A percentile compares a stretch with the other conserved stretches of the same genome.
Conservation (phyloP, 2,113 vertebrate species). For the Gavia stellata region DNA sequence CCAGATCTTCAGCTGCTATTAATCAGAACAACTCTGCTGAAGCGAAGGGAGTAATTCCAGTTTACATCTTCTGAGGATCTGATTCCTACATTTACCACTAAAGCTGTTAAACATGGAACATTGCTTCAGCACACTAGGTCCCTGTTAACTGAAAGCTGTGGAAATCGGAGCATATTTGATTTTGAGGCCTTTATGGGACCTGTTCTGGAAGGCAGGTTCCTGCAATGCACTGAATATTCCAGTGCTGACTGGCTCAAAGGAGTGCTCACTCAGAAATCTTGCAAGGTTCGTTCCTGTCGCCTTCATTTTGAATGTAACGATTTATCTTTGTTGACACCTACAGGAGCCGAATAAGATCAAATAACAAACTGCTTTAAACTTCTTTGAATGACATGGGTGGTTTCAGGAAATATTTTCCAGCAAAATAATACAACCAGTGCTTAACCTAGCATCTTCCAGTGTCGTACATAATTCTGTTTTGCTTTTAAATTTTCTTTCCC, state of each 20-base stretch:
- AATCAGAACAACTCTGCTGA: background rate
- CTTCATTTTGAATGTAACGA: background rate
- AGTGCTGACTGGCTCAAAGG: background rate
- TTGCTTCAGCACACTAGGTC: background rate
- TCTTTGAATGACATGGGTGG: background rate
- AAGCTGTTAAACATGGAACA: background rate
- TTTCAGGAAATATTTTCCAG: constrained; percentile 20
- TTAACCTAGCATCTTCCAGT: background rate
- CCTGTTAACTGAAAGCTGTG: background rate
- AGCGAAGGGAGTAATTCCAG: background rate
- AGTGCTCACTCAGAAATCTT: constrained; percentile 19
- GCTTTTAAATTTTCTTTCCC: too few species aligned
- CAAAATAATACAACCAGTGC: background rate
- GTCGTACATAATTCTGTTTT: background rate
- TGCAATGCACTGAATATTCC: background rate
- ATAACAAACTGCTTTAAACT: background rate
- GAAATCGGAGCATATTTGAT: background rate
- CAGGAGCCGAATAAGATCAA: constrained; percentile 15
- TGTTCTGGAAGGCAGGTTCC: background rate
- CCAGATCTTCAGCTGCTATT: background rate
- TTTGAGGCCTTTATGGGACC: background rate
- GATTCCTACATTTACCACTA: background rate
- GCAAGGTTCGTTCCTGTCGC: background rate
- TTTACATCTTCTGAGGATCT: background rate
- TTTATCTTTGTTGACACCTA: constrained; percentile 33